These are phyloP conservation scores for Aethes cnicana DNA, from an alignment of 2,888 invertebrate species.

Conservation along the genomic window DNA sequence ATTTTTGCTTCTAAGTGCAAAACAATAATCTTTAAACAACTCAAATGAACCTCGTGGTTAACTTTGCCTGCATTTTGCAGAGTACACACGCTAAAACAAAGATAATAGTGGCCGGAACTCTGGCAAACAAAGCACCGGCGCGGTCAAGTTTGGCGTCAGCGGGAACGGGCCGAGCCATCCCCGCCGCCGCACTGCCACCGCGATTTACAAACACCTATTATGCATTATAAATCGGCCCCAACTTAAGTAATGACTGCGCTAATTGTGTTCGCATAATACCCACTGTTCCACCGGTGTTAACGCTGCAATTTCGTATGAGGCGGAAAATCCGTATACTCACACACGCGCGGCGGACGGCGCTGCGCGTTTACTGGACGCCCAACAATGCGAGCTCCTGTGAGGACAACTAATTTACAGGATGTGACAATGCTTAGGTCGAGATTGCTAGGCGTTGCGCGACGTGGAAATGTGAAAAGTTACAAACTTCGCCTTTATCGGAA, in stretches of 20 bases:
- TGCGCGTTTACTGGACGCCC: slow-evolving; percentile 5
- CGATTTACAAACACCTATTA: slow-evolving; percentile 65
- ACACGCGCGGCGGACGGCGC: slow-evolving; percentile 1
- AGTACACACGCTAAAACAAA: slow-evolving; percentile 46
- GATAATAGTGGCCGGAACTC: slow-evolving; percentile 44
- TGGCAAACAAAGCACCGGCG: slow-evolving; percentile 53
- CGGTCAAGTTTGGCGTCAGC: slow-evolving; percentile 66
- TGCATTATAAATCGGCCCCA: slow-evolving; percentile 67
- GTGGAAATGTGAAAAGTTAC: slow-evolving; percentile 77
- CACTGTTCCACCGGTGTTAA: slow-evolving; percentile 15
- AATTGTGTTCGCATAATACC: slow-evolving; percentile 21
- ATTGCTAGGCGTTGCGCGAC: slow-evolving; percentile 39
- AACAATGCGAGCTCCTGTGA: background rate
- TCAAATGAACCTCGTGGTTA: no score
- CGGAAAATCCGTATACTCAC: slow-evolving; percentile 10
- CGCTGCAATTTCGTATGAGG: slow-evolving; percentile 16
- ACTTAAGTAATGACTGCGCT: slow-evolving; percentile 52
- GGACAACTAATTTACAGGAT: slow-evolving; percentile 55
- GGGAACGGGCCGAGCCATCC: slow-evolving; percentile 55
- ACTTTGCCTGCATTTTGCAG: no score
- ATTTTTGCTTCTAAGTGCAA: no score
- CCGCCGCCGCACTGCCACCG: slow-evolving; percentile 54
- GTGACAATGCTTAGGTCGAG: slow-evolving; percentile 53
- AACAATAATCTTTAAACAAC: no score
- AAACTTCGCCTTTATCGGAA: slow-evolving; percentile 69